phyloP scores from a whole-genome alignment of 2,888 invertebrate genomes.

The Lasioglossum marginatum region DNA sequence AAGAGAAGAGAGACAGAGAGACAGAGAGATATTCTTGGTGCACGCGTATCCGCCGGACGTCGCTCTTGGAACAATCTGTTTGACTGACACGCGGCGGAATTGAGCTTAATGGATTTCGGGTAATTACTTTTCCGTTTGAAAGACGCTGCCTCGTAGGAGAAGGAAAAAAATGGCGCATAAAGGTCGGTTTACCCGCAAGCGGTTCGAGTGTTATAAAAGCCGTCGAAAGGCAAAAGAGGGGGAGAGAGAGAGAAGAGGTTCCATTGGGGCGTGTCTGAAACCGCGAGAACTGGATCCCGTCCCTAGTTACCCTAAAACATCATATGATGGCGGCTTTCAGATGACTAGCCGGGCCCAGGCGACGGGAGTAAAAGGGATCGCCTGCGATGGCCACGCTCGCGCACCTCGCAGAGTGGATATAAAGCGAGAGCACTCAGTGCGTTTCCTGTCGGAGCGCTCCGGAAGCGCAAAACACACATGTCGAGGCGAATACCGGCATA shows the following conservation, averaged over 20 bases:
- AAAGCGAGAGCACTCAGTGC: slow-evolving; percentile 60
- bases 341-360: slow-evolving; percentile 38
- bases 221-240: slow-evolving; percentile 10
- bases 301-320: slow-evolving; percentile 52
- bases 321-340: slow-evolving; percentile 43
- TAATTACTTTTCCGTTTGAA: slow-evolving; percentile 48
- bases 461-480: slow-evolving; percentile 47
- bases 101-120: slow-evolving; percentile 58
- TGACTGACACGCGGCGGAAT: slow-evolving; percentile 22
- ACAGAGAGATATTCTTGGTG: not conserved
- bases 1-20: not conserved
- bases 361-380: slow-evolving; percentile 45
- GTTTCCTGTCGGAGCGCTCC: slow-evolving; percentile 55
- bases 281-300: slow-evolving; percentile 52
- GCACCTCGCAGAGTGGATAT: slow-evolving; percentile 23
- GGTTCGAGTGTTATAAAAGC: slow-evolving; percentile 39
- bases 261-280: slow-evolving; percentile 46
- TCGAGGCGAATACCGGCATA: slow-evolving; percentile 18
- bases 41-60: slow-evolving; percentile 15
- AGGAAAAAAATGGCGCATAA: slow-evolving; percentile 37
- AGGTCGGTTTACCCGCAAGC: slow-evolving; percentile 37
- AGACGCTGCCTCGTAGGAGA: slow-evolving; percentile 17
- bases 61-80: slow-evolving; percentile 19
- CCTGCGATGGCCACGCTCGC: slow-evolving; percentile 12
- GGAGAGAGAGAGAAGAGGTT: not conserved